Base-by-base conservation (phyloP, 1,140 invertebrate species). In the Chymomyza costata region DNA sequence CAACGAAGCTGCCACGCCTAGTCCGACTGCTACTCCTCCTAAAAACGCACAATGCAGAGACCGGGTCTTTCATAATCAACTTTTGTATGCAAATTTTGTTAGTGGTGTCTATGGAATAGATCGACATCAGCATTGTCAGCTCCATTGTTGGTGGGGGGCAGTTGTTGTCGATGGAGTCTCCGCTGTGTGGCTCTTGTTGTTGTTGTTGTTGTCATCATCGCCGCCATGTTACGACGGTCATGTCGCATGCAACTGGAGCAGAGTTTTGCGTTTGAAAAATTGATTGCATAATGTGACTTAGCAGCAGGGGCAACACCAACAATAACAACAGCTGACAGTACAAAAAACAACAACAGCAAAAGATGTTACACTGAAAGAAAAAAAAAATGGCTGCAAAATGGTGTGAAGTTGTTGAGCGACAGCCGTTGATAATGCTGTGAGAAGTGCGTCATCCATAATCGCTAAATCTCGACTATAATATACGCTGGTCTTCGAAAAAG, bases 271-370 rank as follows among this genome's bases (percentile, higher is more conserved):
- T 39, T 65, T 66, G 55, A 66, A 66, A 66, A 66, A 66, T 66
- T 66, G 64, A 66, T 66, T 66, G 62, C 64, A 66, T 60, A 66
- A 66, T 66, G 64, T 45, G 64, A 46, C 64, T 8, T 13, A 8
- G 6, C 13, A 6, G 13, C 13, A 35, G 13, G 3, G 34, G 34
- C 25, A 28, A 50, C 62, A 65, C 55, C 21, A 25, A 25, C 8
- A 28, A 34, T 34, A 14, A 34, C 13, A 14, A 14, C 63, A 65
- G 64, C 63, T 58, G 61, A 57, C 60, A 56, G 31, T 32, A 50
- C 49, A 53, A 11, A 44, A 47, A 59, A 37, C 25, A 50, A 37
- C 54, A 39, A 19, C 30, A 19, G 14, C n/a, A 31, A 13, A 43
- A 30, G 17, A 11, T n/a, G n/a, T n/a, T n/a, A n/a, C n/a, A n/a